phyloP scores from a whole-genome alignment of 2,113 vertebrate genomes.

The Rafetus swinhoei region DNA sequence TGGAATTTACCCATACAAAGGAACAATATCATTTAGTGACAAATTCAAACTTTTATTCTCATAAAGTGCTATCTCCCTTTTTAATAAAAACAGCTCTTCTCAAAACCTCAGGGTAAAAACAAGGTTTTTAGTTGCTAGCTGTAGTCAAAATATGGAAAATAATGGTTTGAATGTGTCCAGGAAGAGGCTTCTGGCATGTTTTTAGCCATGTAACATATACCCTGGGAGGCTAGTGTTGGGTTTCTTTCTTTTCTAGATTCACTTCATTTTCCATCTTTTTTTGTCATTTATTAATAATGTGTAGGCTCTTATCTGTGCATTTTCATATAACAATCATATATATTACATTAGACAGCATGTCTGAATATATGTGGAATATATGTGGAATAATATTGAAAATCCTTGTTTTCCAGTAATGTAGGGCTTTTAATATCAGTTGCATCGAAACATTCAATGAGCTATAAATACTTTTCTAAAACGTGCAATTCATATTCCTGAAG shows the following conservation, averaged over 20 bases:
- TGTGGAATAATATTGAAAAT: not conserved
- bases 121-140: not conserved
- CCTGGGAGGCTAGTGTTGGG: rapidly evolving
- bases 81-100: not conserved
- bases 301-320: rapidly evolving
- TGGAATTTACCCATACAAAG: no score
- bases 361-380: rapidly evolving
- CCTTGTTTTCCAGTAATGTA: not conserved
- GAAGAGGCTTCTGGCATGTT: not conserved
- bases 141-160: not conserved
- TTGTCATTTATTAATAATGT: not conserved
- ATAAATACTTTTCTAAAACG: not conserved
- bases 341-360: not conserved
- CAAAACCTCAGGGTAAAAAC: not conserved
- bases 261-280: not conserved
- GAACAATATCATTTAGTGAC: no score
- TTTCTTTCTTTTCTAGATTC: not conserved
- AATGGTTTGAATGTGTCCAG: not conserved
- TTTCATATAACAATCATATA: not conserved
- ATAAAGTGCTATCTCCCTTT: not conserved
- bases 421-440: not conserved
- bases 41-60: no score
- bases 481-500: not conserved
- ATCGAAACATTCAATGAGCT: not conserved
- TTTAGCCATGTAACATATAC: not conserved